Percentiles rank a stretch among this genome's conserved stretches.
Conservation (phyloP, 1,140 invertebrate genomes). For the Bradynema listronoti region DNA sequence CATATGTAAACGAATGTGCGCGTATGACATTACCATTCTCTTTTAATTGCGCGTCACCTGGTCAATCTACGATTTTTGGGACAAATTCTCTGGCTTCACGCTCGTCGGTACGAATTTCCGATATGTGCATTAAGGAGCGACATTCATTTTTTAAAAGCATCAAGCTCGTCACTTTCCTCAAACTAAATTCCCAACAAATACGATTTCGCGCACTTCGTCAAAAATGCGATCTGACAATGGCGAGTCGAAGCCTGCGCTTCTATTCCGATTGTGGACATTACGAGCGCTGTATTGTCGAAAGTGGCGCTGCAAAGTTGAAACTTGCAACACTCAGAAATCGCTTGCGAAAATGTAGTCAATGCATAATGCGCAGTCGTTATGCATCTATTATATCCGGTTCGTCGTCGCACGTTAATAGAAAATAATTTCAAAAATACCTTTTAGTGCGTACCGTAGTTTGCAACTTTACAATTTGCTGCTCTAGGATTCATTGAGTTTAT, state of each 20-base stretch:
- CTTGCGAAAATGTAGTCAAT: slow-evolving; percentile 24
- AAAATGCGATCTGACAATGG: slow-evolving; percentile 14
- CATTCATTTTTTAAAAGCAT: slow-evolving; percentile 17
- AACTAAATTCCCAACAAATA: slow-evolving; percentile 15
- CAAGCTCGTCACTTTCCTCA: slow-evolving; percentile 10
- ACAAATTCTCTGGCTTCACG: slow-evolving; percentile 2
- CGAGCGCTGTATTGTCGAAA: slow-evolving; percentile 32
- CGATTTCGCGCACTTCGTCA: slow-evolving; percentile 8
- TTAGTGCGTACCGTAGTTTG: no score
- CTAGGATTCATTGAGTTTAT: no score
- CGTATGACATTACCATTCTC: slow-evolving; percentile 2
- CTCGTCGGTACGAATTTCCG: no score
- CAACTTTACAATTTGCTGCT: no score
- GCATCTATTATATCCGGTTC: no score
- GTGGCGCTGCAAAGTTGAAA: slow-evolving; percentile 23
- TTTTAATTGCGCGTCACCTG: background rate
- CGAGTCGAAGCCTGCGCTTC: slow-evolving; percentile 12
- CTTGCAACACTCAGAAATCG: slow-evolving; percentile 27
- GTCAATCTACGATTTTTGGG: no score
- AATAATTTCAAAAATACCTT: no score
- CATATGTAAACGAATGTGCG: slow-evolving; percentile 19
- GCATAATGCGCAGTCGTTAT: no score
- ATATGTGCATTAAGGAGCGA: slow-evolving; percentile 12
- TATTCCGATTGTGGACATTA: slow-evolving; percentile 32
- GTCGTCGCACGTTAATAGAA: no score